A percentile compares a stretch with the other conserved stretches of the same genome.
Conservation (phyloP, 2,888 invertebrate genomes). For the Heliconius sara region DNA sequence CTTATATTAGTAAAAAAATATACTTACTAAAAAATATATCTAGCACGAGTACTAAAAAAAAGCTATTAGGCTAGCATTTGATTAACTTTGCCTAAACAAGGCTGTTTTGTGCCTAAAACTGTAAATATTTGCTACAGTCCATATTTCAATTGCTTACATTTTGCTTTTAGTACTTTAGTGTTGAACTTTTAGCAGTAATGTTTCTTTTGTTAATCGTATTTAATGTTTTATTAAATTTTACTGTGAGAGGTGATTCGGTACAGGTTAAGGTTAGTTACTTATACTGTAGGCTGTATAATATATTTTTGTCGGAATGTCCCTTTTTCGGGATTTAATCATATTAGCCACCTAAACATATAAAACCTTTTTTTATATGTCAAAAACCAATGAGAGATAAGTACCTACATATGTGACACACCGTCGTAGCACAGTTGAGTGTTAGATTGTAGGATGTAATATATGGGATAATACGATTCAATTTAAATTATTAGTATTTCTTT, state of each 20-base stretch:
- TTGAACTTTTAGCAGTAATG: constrained; percentile 40
- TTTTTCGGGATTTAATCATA: no score
- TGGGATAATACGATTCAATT: not conserved
- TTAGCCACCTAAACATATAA: not conserved
- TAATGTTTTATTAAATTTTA: constrained; percentile 35
- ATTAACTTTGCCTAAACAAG: constrained; percentile 4
- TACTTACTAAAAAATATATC: no score
- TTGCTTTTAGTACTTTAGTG: constrained; percentile 1
- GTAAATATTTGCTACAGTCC: constrained; percentile 50
- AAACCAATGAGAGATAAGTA: no score
- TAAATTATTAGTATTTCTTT: not conserved
- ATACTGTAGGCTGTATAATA: not conserved
- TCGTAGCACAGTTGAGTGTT: no score
- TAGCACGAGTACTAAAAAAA: not conserved
- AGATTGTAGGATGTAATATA: not conserved
- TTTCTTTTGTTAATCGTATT: constrained; percentile 43
- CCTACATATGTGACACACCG: no score
- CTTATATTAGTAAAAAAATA: no score
- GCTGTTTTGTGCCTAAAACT: constrained; percentile 55
- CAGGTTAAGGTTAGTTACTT: constrained; percentile 39
- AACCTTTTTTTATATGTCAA: not conserved
- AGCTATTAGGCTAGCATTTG: not conserved
- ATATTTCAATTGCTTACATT: constrained; percentile 36
- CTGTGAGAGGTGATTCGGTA: constrained; percentile 38
- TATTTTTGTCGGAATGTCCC: no score